A percentile compares a stretch with the other conserved stretches of the same genome.
These are phyloP conservation scores for Colletes gigas DNA, from an alignment of 1,140 invertebrate genomes.

Conservation along the genomic window DNA sequence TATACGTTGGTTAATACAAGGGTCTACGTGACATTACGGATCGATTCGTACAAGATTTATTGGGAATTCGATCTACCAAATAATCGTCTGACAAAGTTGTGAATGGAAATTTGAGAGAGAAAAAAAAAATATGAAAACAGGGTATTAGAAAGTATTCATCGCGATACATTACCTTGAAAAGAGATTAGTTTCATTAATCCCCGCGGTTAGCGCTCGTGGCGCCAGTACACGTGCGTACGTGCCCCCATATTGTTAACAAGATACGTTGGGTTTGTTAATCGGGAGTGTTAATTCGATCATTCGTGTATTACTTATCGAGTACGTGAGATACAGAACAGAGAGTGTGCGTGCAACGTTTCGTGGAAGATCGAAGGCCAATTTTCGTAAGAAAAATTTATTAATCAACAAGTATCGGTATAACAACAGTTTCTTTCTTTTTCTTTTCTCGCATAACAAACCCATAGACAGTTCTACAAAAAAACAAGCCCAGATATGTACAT, in stretches of 20 bases:
- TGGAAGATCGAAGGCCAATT: slow-evolving; percentile 76
- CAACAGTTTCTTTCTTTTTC: slow-evolving; percentile 68
- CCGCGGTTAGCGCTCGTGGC: slow-evolving; percentile 21
- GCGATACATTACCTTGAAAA: slow-evolving; percentile 46
- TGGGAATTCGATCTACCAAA: background rate
- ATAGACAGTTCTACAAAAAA: slow-evolving; percentile 66
- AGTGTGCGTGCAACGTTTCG: slow-evolving; percentile 60
- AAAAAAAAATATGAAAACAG: background rate
- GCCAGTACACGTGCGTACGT: slow-evolving; percentile 25
- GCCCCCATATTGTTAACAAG: slow-evolving; percentile 54
- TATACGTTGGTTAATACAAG: background rate
- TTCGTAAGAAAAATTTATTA: slow-evolving; percentile 79
- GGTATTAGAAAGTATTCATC: background rate
- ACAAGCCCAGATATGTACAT: slow-evolving; percentile 73
- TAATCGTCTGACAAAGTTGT: background rate
- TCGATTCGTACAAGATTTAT: background rate
- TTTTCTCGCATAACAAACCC: slow-evolving; percentile 77
- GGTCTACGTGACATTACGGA: background rate
- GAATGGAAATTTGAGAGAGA: background rate
- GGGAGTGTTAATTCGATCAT: slow-evolving; percentile 61
- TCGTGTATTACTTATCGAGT: slow-evolving; percentile 36
- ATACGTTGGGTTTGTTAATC: slow-evolving; percentile 77
- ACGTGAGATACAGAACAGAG: slow-evolving; percentile 48
- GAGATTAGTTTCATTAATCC: slow-evolving; percentile 24
- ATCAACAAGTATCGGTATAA: slow-evolving; percentile 74